Conservation (phyloP, 37 sponge, comb jelly and placozoan species). For the Oscarella lobularis region DNA sequence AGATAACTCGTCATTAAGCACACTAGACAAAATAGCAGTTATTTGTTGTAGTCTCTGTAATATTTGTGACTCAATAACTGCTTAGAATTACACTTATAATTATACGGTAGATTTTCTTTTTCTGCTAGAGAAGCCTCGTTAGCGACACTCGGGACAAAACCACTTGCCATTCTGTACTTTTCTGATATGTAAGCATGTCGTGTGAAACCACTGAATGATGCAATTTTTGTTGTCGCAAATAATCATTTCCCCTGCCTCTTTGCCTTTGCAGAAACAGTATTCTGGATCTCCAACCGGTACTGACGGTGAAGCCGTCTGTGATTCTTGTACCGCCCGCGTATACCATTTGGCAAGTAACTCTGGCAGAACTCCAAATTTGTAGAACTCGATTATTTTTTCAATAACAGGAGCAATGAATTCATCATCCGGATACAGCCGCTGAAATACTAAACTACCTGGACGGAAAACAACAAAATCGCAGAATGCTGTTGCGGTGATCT, state of each 20-base stretch:
- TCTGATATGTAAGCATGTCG: conserved; percentile 5
- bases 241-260: conserved; percentile 10
- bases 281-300: background rate
- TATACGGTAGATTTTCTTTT: too few species aligned
- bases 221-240: conserved; percentile 2
- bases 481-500: conserved; percentile 12
- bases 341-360: conserved; percentile 33
- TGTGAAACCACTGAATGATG: conserved; percentile 6
- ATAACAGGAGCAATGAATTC: conserved; percentile 13
- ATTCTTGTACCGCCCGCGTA: background rate
- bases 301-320: conserved; percentile 3
- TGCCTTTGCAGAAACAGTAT: conserved; percentile 17
- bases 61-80: conserved; percentile 29
- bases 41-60: conserved; percentile 36
- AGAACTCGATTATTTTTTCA: conserved; percentile 7
- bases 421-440: conserved; percentile 14
- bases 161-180: conserved; percentile 10
- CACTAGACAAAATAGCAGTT: conserved; percentile 33
- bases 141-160: conserved; percentile 13
- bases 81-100: too few species aligned
- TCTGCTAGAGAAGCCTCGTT: background rate
- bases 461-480: conserved; percentile 40
- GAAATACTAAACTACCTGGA: conserved; percentile 15
- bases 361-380: conserved; percentile 17
- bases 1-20: conserved; percentile 7